Evolutionary conservation across 64 coral and sea anemone genomes (phyloP), one percentile per base, ranked within the genome.

Genomic region (Porites australiensis): DNA sequence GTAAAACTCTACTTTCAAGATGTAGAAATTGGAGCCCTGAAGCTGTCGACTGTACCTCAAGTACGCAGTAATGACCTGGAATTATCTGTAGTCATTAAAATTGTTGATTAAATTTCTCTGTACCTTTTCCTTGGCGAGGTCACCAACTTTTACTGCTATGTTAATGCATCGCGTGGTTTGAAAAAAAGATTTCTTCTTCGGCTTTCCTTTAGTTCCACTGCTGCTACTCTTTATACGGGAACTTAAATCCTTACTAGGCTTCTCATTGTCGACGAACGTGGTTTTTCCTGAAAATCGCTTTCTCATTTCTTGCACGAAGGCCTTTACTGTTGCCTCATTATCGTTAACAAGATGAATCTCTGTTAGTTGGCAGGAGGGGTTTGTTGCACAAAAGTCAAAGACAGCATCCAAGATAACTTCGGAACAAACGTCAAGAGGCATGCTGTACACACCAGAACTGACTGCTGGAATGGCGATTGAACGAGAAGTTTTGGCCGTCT

Each of bases 391-490:
- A 45, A 92, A 92, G 20, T 88, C 83, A 11, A 86, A 58, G 4
- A 87, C 79, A 3, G 94, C 87, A n/a, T 87, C 71, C 4, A 98
- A 37, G 51, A 98, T 83, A 4, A 87, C 77, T 20, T 85, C 47
- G 5, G 94, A 86, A 64, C 90, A 88, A 13, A 96, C 13, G 37
- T 92, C 78, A 55, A 52, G 60, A 3, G 94, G 94, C 49, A 96
- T 71, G 4, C 78, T 70, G 63, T 50, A 96, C 13, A 92, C 16
- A 13, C 94, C 94, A 10, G 94, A 92, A 55, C 94, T 91, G 11
- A 96, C 67, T 3, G 90, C 89, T 62, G 94, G 94, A 59, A 96
- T 74, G 45, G 94, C 90, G 45, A 96, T 86, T 23, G 90, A 88
- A 11, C 58, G 44, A 1, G 45, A 52, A 46, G 2, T 48, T 3